Evolutionary conservation across 2,888 invertebrate species (phyloP), one percentile per base, ranked within the genome.

Genomic region (Oeneis ivallda): DNA sequence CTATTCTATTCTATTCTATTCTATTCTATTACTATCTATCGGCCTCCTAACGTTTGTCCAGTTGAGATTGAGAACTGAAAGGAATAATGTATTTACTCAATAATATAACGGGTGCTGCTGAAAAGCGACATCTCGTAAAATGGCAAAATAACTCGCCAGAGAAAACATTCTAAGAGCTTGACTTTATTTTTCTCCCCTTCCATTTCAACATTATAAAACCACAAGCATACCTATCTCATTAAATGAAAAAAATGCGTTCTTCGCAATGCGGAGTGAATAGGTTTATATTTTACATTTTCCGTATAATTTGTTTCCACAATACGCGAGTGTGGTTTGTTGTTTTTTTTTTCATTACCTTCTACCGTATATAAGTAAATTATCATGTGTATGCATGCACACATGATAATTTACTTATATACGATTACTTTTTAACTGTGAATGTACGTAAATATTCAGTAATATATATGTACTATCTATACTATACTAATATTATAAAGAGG

Each of bases 251-350:
- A 49, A 49, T 60, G 60, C 60, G 60, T 60, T 49, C 39, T 49
- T 37, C 60, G 49, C 39, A 39, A 19, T 60, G 60, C 49, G 49
- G 49, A 37, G 49, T 60, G 60, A 60, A 60, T 60, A 47, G 60
- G 60, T 60, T 60, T 60, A 50, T 60, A 60, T 60, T 60, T 60
- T 60, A 60, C 60, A 60, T 60, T 60, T 60, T 60, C 60, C 60
- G 60, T 49, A 50, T 47, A 60, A 60, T 60, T 60, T 60, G 60
- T 60, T 60, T 41, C 19, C 60, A 60, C 60, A 60, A 60, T 60
- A 49, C 49, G 37, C 17, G 37, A 11, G 56, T 56, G 56, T 56
- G 41, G 15, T 34, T 53, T 53, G n/a, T 34, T 15, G 15, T 53
- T 13, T 54, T 54, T 62, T 39, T 59, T 50, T 60, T 60, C 60